Evolutionary conservation across 2,113 vertebrate genomes (phyloP), one percentile per base, ranked within the genome.

Genomic region (Aplodontia rufa): DNA sequence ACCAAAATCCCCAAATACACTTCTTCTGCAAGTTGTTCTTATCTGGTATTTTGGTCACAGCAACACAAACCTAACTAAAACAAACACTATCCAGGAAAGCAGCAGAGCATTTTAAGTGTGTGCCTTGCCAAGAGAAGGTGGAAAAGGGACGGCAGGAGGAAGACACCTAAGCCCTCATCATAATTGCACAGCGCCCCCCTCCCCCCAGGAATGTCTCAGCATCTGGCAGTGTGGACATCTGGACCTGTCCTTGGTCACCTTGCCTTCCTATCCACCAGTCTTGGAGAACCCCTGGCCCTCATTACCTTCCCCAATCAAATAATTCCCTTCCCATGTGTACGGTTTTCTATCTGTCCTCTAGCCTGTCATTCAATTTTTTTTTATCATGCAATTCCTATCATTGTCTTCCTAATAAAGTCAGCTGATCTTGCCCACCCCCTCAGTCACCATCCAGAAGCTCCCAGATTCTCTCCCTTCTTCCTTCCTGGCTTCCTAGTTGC

Each of bases 301-400:
- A 28, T 68, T 26, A 69, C 47, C 51, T 16, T 26, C 84, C 75
- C 88, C 72, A 74, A 7, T 9, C 35, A 30, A 35, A 53, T 14
- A 72, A 53, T 13, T 60, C 8, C 28, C 58, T 68, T 51, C 32
- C 30, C 30, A 5, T 28, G 5, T 49, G 35, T n/a, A n/a, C 19
- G 7, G 74, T 64, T 71, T 58, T 62, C 22, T 49, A 58, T 9
- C 45, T 87, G 91, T 80, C 49, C 49, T 92, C 94, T 83, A 42
- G 49, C 49, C 69, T 9, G 68, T n/a, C n/a, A 22, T 47, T 26
- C 35, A 10, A 20, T 11, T 74, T 72, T 11, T 74, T 72, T 85
- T 84, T 24, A 68, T 66, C 82, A 42, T 2, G n/a, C 10, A 68
- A 71, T 40, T 78, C 60, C 80, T 75, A 87, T 95, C 86, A 79